phyloP scores from a whole-genome alignment of 2,797 vertebrate genomes.

The Nasua narica region DNA sequence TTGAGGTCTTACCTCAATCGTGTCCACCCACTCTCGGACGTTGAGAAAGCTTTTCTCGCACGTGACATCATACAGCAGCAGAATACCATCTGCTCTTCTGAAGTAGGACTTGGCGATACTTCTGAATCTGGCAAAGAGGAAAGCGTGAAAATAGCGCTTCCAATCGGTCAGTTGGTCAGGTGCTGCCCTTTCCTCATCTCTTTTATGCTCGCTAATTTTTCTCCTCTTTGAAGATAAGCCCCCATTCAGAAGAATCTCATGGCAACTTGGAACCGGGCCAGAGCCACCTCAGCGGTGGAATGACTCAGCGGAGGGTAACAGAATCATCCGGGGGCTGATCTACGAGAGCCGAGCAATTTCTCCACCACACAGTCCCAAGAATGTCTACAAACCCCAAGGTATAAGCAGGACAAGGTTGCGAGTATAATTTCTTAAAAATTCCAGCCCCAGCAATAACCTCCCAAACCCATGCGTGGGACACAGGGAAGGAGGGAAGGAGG shows the following conservation, averaged over 20 bases:
- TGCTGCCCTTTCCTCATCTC: background rate
- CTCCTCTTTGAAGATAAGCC: background rate
- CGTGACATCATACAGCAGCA: constrained; percentile 94
- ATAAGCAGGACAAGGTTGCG: background rate
- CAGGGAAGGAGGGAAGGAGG: background rate
- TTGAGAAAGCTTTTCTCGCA: constrained; percentile 96
- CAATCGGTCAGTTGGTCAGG: background rate
- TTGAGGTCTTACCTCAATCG: constrained; percentile 90
- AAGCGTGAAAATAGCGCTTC: background rate
- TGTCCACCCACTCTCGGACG: constrained; percentile 96
- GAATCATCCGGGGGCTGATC: background rate
- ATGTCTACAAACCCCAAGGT: background rate
- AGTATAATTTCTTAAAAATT: background rate
- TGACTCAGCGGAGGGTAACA: background rate
- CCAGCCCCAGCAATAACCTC: background rate
- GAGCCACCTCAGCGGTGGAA: background rate
- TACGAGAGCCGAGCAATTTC: background rate
- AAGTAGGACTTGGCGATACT: constrained; percentile 99
- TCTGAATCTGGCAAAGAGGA: constrained; percentile 87
- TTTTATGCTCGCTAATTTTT: background rate
- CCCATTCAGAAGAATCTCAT: background rate
- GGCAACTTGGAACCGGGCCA: background rate
- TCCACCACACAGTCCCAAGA: background rate
- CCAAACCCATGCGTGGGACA: background rate
- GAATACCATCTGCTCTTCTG: constrained; percentile 94